These are phyloP conservation scores for Equus quagga DNA, from an alignment of 2,113 vertebrate species.

Conservation along the genomic window DNA sequence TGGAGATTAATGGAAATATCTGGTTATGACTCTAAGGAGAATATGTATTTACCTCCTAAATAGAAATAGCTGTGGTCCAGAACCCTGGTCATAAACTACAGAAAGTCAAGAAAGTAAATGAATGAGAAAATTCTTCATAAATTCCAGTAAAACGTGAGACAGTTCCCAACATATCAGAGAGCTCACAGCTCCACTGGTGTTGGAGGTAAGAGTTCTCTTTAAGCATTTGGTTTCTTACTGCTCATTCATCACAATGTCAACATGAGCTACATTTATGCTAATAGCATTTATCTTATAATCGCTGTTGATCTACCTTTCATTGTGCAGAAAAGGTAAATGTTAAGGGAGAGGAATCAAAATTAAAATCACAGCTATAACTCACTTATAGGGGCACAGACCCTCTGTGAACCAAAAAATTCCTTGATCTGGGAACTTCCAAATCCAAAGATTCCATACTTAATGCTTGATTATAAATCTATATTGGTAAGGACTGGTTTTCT, in stretches of 20 bases:
- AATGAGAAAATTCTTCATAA: slow-evolving; percentile 34
- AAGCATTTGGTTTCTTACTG: slow-evolving; percentile 6
- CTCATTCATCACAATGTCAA: slow-evolving; percentile 23
- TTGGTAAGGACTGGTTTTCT: slow-evolving; percentile 29
- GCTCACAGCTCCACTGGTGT: background rate
- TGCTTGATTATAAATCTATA: slow-evolving; percentile 11
- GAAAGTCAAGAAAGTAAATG: slow-evolving; percentile 45
- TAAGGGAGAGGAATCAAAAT: slow-evolving; percentile 35
- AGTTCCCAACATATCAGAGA: background rate
- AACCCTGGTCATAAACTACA: slow-evolving; percentile 36
- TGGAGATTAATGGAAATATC: background rate
- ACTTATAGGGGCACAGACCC: background rate
- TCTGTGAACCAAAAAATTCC: slow-evolving; percentile 14
- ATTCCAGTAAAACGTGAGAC: background rate
- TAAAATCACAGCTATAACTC: background rate
- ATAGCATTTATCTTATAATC: slow-evolving; percentile 27
- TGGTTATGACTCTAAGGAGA: slow-evolving; percentile 20
- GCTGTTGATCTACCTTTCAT: background rate
- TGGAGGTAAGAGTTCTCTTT: slow-evolving; percentile 6
- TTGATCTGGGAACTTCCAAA: slow-evolving; percentile 47
- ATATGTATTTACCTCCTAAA: slow-evolving; percentile 28
- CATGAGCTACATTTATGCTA: background rate
- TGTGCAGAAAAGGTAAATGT: slow-evolving; percentile 27
- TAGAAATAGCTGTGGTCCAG: background rate
- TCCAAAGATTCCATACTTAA: slow-evolving; percentile 26